Conservation (phyloP, 2,888 invertebrate species). For the Orthonevra nobilis region DNA sequence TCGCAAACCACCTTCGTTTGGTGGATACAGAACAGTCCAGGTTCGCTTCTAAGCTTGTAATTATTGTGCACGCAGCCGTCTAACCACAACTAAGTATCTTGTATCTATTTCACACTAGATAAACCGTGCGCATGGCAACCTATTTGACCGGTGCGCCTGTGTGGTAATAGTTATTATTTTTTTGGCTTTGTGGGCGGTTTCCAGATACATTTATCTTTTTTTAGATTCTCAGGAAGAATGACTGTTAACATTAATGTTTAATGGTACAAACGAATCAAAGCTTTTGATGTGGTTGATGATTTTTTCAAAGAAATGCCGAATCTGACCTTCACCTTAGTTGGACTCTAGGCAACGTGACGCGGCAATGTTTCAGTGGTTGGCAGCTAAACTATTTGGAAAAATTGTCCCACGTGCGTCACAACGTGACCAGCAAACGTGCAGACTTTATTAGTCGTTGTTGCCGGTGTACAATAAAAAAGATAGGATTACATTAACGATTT, state of each 20-base stretch:
- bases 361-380: constrained; percentile 17
- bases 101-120: constrained; percentile 38
- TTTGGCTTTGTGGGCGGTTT: constrained; percentile 9
- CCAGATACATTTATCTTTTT: background rate
- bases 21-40: constrained; percentile 40
- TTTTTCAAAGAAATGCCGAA: constrained; percentile 9
- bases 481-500: constrained; percentile 28
- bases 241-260: background rate
- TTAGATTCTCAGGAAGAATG: background rate
- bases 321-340: constrained; percentile 54
- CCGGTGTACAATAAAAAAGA: constrained; percentile 37
- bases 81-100: constrained; percentile 5
- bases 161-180: constrained; percentile 31
- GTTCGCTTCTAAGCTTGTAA: constrained; percentile 35
- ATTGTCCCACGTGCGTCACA: constrained; percentile 47
- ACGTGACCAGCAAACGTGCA: constrained; percentile 62
- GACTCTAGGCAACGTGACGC: constrained; percentile 49
- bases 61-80: constrained; percentile 51
- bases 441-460: constrained; percentile 27
- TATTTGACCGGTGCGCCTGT: constrained; percentile 18
- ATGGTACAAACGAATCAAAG: background rate
- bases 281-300: constrained; percentile 10
- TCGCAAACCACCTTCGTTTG: constrained; percentile 36
- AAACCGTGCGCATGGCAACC: constrained; percentile 44
- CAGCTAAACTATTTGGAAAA: constrained; percentile 39